Conservation (phyloP, 2,888 invertebrate species). For the Eubasilissa splendida region DNA sequence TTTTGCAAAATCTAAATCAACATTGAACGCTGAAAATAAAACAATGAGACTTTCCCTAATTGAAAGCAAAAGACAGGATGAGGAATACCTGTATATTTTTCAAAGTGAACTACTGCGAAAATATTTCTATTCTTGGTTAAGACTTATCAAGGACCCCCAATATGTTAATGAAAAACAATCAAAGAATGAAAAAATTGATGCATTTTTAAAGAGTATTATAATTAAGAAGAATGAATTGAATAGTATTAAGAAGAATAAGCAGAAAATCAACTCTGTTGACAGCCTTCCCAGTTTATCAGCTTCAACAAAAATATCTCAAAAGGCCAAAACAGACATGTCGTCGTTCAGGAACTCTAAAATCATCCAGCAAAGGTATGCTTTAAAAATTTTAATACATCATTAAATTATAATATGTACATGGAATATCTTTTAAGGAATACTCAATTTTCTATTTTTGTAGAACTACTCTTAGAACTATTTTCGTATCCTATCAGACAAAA, state of each 20-base stretch:
- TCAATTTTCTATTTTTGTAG: too few relatives aligned
- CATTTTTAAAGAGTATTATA: slow-evolving; percentile 51
- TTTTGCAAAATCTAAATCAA: too few relatives aligned
- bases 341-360: slow-evolving; percentile 25
- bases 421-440: too few relatives aligned
- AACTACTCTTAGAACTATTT: too few relatives aligned
- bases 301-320: slow-evolving; percentile 16
- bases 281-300: slow-evolving; percentile 17
- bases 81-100: slow-evolving; percentile 38
- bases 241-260: slow-evolving; percentile 20
- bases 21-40: too few relatives aligned
- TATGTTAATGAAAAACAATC: slow-evolving; percentile 8
- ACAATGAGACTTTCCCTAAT: too few relatives aligned
- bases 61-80: slow-evolving; percentile 50
- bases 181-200: slow-evolving; percentile 48
- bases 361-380: slow-evolving; percentile 48
- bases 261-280: slow-evolving; percentile 13
- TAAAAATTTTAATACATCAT: neutral
- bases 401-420: neutral
- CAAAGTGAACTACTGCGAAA: slow-evolving; percentile 35
- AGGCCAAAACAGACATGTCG: slow-evolving; percentile 12
- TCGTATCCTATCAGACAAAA: too few relatives aligned
- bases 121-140: slow-evolving; percentile 51
- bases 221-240: slow-evolving; percentile 50
- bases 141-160: slow-evolving; percentile 32